Percentiles rank a stretch among this genome's conserved stretches.
Evolutionary conservation across 2,888 invertebrate species (phyloP).

Genomic region (Antitype chi): DNA sequence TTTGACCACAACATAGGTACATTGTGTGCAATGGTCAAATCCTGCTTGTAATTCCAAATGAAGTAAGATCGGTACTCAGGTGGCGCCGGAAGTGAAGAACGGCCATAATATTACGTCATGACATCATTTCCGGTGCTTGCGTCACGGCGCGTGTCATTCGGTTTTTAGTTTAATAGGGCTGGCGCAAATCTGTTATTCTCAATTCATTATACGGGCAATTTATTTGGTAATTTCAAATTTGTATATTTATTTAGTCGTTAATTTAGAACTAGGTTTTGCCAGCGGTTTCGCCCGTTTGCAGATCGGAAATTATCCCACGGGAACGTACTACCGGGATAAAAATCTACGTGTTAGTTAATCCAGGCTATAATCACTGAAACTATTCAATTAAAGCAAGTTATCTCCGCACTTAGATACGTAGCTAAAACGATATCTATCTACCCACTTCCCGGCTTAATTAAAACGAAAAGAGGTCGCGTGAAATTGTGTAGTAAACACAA

Average conservation of each 20-base stretch:
- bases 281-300: too few relatives aligned
- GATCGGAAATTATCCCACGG: too few relatives aligned
- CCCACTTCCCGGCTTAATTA: conserved; percentile 70
- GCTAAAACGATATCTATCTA: conserved; percentile 55
- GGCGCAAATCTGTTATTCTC: background rate
- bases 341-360: too few relatives aligned
- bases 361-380: conserved; percentile 3
- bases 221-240: too few relatives aligned
- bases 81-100: conserved; percentile 59
- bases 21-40: conserved; percentile 12
- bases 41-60: conserved; percentile 42
- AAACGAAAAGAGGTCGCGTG: conserved; percentile 70
- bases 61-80: conserved; percentile 51
- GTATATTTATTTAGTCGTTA: too few relatives aligned
- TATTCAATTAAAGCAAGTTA: conserved; percentile 45
- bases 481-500: conserved; percentile 58
- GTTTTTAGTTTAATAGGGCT: conserved; percentile 47
- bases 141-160: conserved; percentile 54
- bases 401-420: conserved; percentile 35
- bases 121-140: conserved; percentile 60
- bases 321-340: too few relatives aligned
- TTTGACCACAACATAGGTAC: background rate
- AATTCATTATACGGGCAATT: too few relatives aligned
- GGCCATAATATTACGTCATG: conserved; percentile 48
- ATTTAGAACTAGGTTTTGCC: too few relatives aligned